Conservation (phyloP, 2,113 vertebrate genomes). For the Piliocolobus tephrosceles region DNA sequence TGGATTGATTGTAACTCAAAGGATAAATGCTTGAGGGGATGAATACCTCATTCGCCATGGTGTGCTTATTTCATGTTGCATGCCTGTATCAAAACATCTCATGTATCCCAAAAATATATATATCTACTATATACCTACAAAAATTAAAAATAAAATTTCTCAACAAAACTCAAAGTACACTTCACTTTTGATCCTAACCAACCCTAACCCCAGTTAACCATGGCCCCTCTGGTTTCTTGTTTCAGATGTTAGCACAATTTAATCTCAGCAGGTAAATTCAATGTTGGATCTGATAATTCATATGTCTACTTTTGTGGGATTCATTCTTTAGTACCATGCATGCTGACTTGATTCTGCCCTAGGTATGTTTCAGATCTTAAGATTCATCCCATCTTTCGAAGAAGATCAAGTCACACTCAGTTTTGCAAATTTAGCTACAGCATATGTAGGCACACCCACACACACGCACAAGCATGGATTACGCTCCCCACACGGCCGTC, state of each 20-base stretch:
- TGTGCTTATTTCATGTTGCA: too few relatives aligned
- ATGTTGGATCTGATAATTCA: not conserved
- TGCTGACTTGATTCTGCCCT: not conserved
- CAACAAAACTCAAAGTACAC: not conserved
- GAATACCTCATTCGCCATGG: too few relatives aligned
- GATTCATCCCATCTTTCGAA: not conserved
- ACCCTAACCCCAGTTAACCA: not conserved
- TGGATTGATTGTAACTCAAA: too few relatives aligned
- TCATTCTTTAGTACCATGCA: not conserved
- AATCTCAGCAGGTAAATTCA: not conserved
- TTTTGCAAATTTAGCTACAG: not conserved
- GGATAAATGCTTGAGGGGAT: too few relatives aligned
- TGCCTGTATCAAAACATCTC: too few relatives aligned
- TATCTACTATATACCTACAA: too few relatives aligned
- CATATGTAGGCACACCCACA: rapidly evolving
- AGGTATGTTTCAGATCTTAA: not conserved
- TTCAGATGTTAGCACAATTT: not conserved
- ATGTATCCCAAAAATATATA: too few relatives aligned
- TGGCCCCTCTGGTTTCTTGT: not conserved
- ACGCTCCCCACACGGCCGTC: rapidly evolving
- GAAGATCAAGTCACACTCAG: not conserved
- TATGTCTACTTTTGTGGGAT: not conserved
- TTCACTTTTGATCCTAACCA: not conserved
- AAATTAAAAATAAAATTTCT: not conserved
- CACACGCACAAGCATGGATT: rapidly evolving